Conservation (phyloP, 1,140 invertebrate genomes). For the Parapsyche elsis region DNA sequence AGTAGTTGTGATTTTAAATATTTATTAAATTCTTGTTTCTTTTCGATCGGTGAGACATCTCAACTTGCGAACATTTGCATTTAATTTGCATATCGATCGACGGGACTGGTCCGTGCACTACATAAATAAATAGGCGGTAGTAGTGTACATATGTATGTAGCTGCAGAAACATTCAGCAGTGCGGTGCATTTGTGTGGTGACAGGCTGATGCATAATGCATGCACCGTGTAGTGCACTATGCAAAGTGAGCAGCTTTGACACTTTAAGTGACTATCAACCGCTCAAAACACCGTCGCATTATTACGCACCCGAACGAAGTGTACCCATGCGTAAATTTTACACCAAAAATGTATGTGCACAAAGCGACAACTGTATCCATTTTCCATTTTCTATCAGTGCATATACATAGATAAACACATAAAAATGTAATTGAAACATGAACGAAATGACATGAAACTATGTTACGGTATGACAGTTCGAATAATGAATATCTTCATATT, state of each 20-base stretch:
- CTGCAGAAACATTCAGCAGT: constrained; percentile 30
- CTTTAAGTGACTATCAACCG: constrained; percentile 40
- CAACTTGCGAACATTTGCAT: no score
- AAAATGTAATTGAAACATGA: no score
- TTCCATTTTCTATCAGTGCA: no score
- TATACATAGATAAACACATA: no score
- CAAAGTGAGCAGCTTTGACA: constrained; percentile 47
- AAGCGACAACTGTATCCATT: no score
- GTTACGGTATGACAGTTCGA: no score
- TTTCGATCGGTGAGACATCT: not conserved
- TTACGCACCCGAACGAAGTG: not conserved
- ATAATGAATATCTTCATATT: no score
- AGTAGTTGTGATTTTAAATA: no score
- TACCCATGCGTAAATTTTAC: no score
- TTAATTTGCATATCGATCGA: constrained; percentile 16
- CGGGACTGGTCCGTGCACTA: not conserved
- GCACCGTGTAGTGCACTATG: constrained; percentile 39
- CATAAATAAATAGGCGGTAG: constrained; percentile 32
- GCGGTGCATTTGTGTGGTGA: constrained; percentile 38
- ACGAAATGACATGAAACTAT: no score
- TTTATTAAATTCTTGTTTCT: no score
- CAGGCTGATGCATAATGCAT: constrained; percentile 49
- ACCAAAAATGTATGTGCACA: no score
- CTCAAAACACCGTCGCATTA: not conserved
- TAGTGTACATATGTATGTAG: constrained; percentile 7